Conservation (phyloP, 2,797 vertebrate genomes). For the Garrulus glandarius region DNA sequence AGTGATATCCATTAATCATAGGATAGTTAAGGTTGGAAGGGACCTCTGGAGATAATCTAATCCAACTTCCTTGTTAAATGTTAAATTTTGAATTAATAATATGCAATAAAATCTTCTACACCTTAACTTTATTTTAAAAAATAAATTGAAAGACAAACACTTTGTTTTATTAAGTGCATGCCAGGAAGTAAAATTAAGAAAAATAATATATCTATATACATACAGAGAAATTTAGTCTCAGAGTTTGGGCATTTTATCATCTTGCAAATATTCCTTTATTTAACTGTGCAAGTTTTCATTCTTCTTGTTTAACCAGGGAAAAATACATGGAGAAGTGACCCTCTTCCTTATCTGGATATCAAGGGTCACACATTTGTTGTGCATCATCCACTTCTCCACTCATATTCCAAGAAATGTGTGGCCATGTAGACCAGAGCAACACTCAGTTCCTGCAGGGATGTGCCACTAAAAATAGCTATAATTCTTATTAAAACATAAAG, state of each 20-base stretch:
- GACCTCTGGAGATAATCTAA: neutral
- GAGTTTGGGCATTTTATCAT: neutral
- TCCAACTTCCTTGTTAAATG: neutral
- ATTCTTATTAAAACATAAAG: neutral
- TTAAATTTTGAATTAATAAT: neutral
- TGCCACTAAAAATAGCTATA: neutral
- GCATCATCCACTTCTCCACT: neutral
- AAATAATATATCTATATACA: accelerated
- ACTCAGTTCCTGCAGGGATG: neutral
- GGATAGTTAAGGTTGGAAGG: neutral
- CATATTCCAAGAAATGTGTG: neutral
- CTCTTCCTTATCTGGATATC: neutral
- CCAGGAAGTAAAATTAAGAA: neutral
- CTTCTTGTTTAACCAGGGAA: neutral
- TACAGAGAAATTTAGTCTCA: neutral
- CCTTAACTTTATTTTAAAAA: neutral
- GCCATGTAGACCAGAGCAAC: neutral
- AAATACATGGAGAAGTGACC: neutral
- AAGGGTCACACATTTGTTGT: neutral
- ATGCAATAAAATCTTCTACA: neutral
- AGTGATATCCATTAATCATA: neutral
- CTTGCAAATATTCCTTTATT: neutral
- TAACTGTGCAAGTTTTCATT: neutral
- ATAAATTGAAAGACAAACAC: neutral
- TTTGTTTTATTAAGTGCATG: neutral